Base-by-base conservation (phyloP, 2,113 vertebrate species). In the Lepus americanus region DNA sequence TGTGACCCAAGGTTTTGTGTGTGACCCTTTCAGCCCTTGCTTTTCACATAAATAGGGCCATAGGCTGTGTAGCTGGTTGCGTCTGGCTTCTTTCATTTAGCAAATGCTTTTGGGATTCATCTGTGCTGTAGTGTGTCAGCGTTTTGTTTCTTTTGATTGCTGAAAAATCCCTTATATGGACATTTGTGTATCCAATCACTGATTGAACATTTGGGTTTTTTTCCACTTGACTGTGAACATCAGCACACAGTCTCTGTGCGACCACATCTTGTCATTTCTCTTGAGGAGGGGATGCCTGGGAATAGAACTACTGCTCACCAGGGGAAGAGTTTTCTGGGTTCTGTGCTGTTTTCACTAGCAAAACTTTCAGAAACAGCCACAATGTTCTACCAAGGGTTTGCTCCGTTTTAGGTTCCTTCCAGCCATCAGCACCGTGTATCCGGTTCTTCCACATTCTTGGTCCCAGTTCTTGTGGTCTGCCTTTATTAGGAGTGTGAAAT, bases 281-380 rank as follows among this genome's bases (percentile, higher is more conserved):
- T 51, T 31, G 31, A 49, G 64, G 29, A 44, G 44, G 44, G 44
- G 63, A 79, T 51, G 14, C 36, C 31, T 39, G n/a, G 67, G 69
- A n/a, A n/a, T 81, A 16, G 73, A 81, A 27, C 39, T 8, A 13
- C n/a, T 39, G 44, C 33, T 78, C 14, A 23, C 31, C 36, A 49
- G 61, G 36, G 39, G 33, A 83, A 64, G 23, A 5, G 9, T 31
- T 73, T 9, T 0, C 55, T n/a, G 44, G 11, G 23, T 70, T 85
- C 16, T 63, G 10, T 73, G 27, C 17, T 86, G 36, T 90, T 66
- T 36, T 36, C 86, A 53, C 66, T 33, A 49, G 74, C 49, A 17
- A 23, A 53, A 61, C 95, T 92, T 74, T 20, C 86, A 72, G 69
- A 88, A 94, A 72, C 25, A 64, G 67, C n/a, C 53, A n/a, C 27